Conservation (phyloP, 2,113 vertebrate genomes). For the Progne subis region DNA sequence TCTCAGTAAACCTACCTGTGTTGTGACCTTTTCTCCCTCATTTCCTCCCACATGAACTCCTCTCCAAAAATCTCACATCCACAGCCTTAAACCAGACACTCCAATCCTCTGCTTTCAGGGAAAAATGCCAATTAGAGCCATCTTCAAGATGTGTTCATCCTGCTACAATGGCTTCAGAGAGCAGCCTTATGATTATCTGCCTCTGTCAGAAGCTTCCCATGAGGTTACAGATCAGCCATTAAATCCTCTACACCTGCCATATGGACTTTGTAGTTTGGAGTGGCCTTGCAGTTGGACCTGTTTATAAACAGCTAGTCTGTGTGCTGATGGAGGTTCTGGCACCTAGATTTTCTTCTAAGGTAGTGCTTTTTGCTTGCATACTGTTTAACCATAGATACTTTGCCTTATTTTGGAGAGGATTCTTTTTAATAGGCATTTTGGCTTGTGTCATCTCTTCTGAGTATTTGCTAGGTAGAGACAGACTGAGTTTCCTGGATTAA, state of each 20-base stretch:
- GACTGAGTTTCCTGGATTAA: not conserved
- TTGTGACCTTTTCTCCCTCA: not conserved
- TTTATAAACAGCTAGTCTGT: not conserved
- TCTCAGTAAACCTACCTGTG: not conserved
- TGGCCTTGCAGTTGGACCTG: not conserved
- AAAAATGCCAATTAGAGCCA: not conserved
- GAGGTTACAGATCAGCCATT: not conserved
- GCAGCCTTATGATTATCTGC: not conserved
- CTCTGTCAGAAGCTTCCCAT: not conserved
- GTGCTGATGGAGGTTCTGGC: not conserved
- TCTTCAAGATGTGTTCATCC: not conserved
- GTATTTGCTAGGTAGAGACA: not conserved
- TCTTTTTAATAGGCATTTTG: not conserved
- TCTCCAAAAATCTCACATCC: not conserved
- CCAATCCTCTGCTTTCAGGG: not conserved
- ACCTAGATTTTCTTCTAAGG: not conserved
- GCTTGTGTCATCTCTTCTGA: not conserved
- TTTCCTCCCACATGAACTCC: rapidly evolving
- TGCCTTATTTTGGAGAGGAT: not conserved
- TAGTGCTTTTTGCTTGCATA: not conserved
- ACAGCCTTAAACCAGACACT: not conserved
- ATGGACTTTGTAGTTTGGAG: slow-evolving; percentile 12
- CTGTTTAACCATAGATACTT: rapidly evolving
- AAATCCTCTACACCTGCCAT: not conserved
- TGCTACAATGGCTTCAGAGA: not conserved